Conservation (phyloP, 2,797 vertebrate species). For the Catostomus latipinnis region DNA sequence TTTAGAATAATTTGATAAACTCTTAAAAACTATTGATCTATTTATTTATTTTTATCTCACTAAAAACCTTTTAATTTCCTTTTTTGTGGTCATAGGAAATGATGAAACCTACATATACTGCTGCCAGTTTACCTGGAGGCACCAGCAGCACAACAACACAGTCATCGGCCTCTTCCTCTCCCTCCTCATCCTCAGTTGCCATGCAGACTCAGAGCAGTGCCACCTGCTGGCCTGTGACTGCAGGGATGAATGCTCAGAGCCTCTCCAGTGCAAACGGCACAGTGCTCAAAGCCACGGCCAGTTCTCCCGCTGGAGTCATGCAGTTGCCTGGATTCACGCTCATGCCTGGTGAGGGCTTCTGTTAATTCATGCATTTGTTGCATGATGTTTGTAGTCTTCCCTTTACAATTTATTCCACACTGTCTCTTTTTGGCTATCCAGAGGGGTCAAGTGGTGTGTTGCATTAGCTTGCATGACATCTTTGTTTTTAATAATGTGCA, state of each 20-base stretch:
- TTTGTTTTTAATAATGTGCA: conserved; percentile 5
- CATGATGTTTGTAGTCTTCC: background rate
- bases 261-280: conserved; percentile 88
- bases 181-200: conserved; percentile 80
- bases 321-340: conserved; percentile 90
- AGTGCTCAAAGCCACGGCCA: conserved; percentile 85
- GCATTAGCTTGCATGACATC: conserved; percentile 1
- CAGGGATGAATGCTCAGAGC: conserved; percentile 80
- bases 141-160: conserved; percentile 49
- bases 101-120: conserved; percentile 82
- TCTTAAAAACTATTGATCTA: no score
- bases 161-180: conserved; percentile 78
- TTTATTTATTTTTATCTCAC: background rate
- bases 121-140: conserved; percentile 81
- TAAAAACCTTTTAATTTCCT: conserved; percentile 42
- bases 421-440: background rate
- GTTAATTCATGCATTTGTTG: conserved; percentile 66
- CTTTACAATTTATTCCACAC: background rate
- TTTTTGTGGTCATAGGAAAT: conserved; percentile 75
- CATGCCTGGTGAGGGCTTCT: conserved; percentile 83
- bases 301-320: conserved; percentile 80
- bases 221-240: conserved; percentile 86
- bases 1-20: no score
- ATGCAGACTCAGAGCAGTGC: conserved; percentile 84
- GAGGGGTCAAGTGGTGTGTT: background rate